These are phyloP conservation scores for Phacellophora camtschatica DNA, from an alignment of 30 jellyfish, hydroid and myxozoan species.

Conservation along the genomic window DNA sequence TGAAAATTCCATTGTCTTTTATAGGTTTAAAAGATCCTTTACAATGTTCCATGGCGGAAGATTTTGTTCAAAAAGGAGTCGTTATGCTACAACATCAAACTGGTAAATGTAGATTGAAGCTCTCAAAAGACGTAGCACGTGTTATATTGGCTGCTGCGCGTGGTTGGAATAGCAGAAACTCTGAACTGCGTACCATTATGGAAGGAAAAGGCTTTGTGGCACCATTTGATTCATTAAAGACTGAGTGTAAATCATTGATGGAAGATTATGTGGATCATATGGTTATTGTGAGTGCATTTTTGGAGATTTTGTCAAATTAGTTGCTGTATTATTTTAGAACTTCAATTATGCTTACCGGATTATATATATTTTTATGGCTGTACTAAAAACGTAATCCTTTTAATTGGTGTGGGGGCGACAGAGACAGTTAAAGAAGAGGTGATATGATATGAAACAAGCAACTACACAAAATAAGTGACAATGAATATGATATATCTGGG, in stretches of 20 bases:
- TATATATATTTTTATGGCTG: not conserved
- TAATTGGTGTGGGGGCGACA: too few species aligned
- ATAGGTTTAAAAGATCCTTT: constrained; percentile 40
- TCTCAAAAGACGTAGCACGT: constrained; percentile 53
- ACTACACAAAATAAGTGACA: too few species aligned
- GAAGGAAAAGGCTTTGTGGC: not conserved
- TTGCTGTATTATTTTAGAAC: not conserved
- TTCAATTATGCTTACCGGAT: not conserved
- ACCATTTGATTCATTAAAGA: constrained; percentile 20
- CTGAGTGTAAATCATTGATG: constrained; percentile 52
- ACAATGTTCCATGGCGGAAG: constrained; percentile 66
- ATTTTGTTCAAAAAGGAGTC: constrained; percentile 55
- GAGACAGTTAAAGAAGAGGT: too few species aligned
- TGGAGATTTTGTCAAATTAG: not conserved
- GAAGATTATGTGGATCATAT: constrained; percentile 63
- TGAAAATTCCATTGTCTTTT: too few species aligned
- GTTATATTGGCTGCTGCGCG: constrained; percentile 73
- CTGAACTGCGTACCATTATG: constrained; percentile 16
- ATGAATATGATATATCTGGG: too few species aligned
- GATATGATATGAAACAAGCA: too few species aligned
- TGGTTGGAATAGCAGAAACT: constrained; percentile 64
- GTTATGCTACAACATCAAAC: constrained; percentile 51
- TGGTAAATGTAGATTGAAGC: constrained; percentile 61
- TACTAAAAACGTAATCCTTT: too few species aligned
- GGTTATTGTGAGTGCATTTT: constrained; percentile 47